These are phyloP conservation scores for Ichneumon xanthorius DNA, from an alignment of 2,888 invertebrate species.

Conservation along the genomic window DNA sequence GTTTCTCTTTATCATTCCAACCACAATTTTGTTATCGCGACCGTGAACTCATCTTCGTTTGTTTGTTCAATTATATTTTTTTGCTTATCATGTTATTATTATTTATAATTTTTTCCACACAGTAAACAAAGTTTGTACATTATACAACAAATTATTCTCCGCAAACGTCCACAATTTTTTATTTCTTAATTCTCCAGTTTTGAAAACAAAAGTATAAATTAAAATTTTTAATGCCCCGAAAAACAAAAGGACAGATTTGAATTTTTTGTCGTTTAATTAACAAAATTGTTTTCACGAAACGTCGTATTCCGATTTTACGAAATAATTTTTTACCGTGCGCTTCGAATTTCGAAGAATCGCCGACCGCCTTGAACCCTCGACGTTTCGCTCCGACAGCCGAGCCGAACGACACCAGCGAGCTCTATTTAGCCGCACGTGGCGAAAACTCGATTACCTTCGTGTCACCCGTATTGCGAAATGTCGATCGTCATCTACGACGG, in stretches of 20 bases:
- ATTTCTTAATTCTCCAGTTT: not conserved
- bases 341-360: not conserved
- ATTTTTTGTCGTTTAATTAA: too few species aligned
- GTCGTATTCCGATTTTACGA: too few species aligned
- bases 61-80: not conserved
- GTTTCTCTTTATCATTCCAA: constrained; percentile 37
- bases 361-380: not conserved
- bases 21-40: not conserved
- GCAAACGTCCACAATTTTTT: too few species aligned
- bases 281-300: too few species aligned
- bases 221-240: too few species aligned
- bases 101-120: too few species aligned
- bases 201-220: too few species aligned
- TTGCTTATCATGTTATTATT: not conserved
- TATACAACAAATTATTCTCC: too few species aligned
- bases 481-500: not conserved
- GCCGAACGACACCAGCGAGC: not conserved
- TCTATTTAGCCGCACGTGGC: not conserved
- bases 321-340: too few species aligned
- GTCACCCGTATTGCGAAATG: not conserved
- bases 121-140: too few species aligned
- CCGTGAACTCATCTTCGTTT: not conserved
- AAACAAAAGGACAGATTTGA: too few species aligned
- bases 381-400: not conserved
- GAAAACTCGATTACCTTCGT: constrained; percentile 19